Conservation (phyloP, 2,888 invertebrate species). For the Drosophila lutescens region DNA sequence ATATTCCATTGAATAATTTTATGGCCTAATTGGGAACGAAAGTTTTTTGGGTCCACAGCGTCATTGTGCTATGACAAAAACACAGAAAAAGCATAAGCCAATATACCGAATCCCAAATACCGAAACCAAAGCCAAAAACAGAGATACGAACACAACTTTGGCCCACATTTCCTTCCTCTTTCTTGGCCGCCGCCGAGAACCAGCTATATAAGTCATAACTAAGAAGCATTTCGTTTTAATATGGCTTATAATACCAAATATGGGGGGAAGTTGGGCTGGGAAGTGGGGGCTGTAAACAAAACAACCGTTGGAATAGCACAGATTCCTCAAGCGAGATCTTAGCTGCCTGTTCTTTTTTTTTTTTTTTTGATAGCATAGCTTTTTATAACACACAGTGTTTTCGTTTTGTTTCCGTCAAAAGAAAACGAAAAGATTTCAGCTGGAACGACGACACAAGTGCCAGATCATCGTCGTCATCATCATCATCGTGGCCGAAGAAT, state of each 20-base stretch:
- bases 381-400: slow-evolving; percentile 3
- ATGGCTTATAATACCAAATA: slow-evolving; percentile 42
- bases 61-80: slow-evolving; percentile 32
- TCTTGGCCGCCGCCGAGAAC: background rate
- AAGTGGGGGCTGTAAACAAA: slow-evolving; percentile 29
- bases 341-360: background rate
- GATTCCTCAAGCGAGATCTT: slow-evolving; percentile 49
- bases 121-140: slow-evolving; percentile 19
- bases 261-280: slow-evolving; percentile 36
- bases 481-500: slow-evolving; percentile 1
- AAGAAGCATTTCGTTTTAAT: slow-evolving; percentile 41
- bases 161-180: slow-evolving; percentile 33
- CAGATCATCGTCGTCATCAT: slow-evolving; percentile 50
- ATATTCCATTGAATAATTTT: slow-evolving; percentile 46
- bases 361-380: background rate
- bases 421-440: slow-evolving; percentile 75
- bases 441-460: slow-evolving; percentile 67
- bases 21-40: slow-evolving; percentile 57
- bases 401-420: slow-evolving; percentile 39
- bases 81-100: slow-evolving; percentile 8
- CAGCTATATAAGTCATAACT: slow-evolving; percentile 19
- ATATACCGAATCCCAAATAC: slow-evolving; percentile 12
- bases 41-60: slow-evolving; percentile 45
- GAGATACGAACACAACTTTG: slow-evolving; percentile 25
- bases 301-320: slow-evolving; percentile 71